phyloP scores from a whole-genome alignment of 2,797 vertebrate species.

The Tangara arthus region DNA sequence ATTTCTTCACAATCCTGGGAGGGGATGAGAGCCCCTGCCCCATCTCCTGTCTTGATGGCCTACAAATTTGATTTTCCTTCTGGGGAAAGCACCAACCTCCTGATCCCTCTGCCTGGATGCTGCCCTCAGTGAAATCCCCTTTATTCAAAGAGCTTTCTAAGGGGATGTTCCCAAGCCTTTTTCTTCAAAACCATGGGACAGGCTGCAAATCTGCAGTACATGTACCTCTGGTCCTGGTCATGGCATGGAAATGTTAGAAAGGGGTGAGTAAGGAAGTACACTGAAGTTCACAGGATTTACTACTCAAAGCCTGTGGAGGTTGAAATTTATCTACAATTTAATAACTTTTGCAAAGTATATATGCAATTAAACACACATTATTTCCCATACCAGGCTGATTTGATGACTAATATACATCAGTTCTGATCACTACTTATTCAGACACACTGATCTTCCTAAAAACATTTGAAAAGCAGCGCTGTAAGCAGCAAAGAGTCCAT shows the following conservation, averaged over 20 bases:
- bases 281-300: background rate
- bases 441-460: background rate
- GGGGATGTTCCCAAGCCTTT: background rate
- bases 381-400: background rate
- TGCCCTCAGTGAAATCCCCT: background rate
- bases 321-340: background rate
- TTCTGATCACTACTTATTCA: background rate
- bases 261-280: background rate
- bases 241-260: background rate
- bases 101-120: background rate
- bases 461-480: background rate
- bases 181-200: background rate
- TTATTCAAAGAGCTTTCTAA: background rate
- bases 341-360: background rate
- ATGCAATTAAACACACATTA: background rate
- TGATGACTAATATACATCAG: background rate
- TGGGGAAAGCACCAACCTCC: background rate
- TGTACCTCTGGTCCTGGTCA: background rate
- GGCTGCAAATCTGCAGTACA: background rate
- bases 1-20: background rate
- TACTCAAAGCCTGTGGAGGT: background rate
- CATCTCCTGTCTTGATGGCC: background rate
- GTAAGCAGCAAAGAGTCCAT: background rate
- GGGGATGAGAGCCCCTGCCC: background rate
- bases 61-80: background rate